A percentile compares a stretch with the other conserved stretches of the same genome.
Evolutionary conservation across 2,797 vertebrate species (phyloP).

Genomic region (Streptopelia turtur): DNA sequence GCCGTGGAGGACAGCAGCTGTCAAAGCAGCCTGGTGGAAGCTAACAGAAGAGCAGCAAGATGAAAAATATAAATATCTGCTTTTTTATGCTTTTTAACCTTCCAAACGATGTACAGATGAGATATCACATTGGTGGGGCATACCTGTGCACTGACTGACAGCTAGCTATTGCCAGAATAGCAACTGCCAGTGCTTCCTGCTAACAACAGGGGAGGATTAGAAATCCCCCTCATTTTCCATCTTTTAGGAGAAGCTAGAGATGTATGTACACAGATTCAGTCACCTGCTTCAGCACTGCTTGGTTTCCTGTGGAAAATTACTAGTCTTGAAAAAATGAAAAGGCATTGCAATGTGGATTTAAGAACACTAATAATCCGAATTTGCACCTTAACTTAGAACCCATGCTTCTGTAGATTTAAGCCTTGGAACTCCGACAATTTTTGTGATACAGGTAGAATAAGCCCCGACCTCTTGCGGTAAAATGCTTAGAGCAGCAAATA

Average conservation of each 20-base stretch:
- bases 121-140: background rate
- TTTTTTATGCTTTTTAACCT: background rate
- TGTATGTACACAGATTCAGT: fast-evolving
- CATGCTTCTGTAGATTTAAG: background rate
- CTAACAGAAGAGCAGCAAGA: background rate
- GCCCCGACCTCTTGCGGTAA: background rate
- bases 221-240: background rate
- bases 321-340: background rate
- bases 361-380: background rate
- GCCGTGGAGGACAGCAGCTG: background rate
- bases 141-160: background rate
- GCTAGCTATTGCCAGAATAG: background rate
- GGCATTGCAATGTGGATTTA: background rate
- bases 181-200: background rate
- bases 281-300: background rate
- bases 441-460: background rate
- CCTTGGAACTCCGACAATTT: conserved; percentile 26
- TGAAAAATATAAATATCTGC: background rate
- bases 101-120: background rate
- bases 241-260: background rate
- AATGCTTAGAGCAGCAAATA: conserved; percentile 45
- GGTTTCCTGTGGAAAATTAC: background rate
- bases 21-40: background rate
- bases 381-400: background rate
- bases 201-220: background rate